A percentile compares a stretch with the other conserved stretches of the same genome.
phyloP scores from a whole-genome alignment of 2,888 invertebrate genomes.

The Ametastegia equiseti region DNA sequence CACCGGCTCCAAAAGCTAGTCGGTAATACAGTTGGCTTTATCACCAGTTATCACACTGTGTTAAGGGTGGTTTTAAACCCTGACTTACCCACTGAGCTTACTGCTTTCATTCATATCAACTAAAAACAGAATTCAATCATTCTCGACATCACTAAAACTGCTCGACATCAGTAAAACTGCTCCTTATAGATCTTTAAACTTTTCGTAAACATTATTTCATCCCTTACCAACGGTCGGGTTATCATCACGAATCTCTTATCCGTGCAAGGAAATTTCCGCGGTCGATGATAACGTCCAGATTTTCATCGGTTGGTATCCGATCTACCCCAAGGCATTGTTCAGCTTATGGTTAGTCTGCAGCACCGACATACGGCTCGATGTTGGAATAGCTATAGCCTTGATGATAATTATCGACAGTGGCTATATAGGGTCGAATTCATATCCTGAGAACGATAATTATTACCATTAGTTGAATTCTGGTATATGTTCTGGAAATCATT shows the following conservation, averaged over 20 bases:
- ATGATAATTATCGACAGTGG: background rate
- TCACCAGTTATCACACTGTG: background rate
- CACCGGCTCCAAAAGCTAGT: background rate
- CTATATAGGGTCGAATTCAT: no score
- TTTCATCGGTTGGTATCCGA: background rate
- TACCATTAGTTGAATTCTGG: background rate
- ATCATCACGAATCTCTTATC: background rate
- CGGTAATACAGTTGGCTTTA: conserved; percentile 15
- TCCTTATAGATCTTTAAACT: background rate
- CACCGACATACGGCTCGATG: background rate
- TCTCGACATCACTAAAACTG: background rate
- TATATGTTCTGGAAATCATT: background rate
- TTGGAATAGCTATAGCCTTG: background rate
- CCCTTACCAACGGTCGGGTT: background rate
- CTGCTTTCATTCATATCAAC: background rate
- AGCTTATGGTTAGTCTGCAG: background rate
- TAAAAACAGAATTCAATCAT: background rate
- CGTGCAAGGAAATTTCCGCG: background rate
- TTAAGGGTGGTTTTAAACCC: conserved; percentile 27
- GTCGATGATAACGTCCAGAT: conserved; percentile 1
- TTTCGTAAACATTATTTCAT: background rate
- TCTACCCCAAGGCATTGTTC: background rate
- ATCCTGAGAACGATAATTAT: no score
- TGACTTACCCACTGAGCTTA: conserved; percentile 19
- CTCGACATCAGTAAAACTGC: background rate